Evolutionary conservation across 2,888 invertebrate genomes (phyloP).

Genomic region (Augochlorella aurata): DNA sequence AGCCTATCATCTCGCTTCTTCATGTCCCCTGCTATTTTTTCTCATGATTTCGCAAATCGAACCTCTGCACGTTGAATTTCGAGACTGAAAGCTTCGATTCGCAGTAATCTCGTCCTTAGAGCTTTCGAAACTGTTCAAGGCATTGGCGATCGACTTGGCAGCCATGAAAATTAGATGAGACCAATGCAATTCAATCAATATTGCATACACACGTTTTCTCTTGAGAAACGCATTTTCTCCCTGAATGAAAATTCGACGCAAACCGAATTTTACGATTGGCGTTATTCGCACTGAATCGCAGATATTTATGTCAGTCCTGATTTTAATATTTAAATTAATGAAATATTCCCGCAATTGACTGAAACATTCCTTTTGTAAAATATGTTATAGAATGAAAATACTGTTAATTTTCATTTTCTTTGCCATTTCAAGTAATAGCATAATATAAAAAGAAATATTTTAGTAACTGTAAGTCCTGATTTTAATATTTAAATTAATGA

Average conservation of each 20-base stretch:
- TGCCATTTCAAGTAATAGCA: no score
- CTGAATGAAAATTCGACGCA: background rate
- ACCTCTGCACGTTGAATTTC: background rate
- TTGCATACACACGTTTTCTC: background rate
- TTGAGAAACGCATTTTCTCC: background rate
- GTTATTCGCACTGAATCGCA: background rate
- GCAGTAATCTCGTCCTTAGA: background rate
- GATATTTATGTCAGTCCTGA: background rate
- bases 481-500: background rate
- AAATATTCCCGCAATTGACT: background rate
- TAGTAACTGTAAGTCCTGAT: background rate
- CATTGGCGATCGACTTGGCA: background rate
- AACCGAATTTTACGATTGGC: background rate
- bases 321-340: background rate
- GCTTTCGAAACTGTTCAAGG: background rate
- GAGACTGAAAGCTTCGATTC: background rate
- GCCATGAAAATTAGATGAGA: background rate
- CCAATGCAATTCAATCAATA: background rate
- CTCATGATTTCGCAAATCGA: background rate
- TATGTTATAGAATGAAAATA: background rate
- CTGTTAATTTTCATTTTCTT: no score
- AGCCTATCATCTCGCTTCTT: conserved; percentile 38
- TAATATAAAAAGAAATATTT: no score
- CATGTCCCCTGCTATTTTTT: background rate
- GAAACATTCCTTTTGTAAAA: background rate